A percentile compares a stretch with the other conserved stretches of the same genome.
These are phyloP conservation scores for Hypselothyrea guttata DNA, from an alignment of 2,888 invertebrate species.

Conservation along the genomic window DNA sequence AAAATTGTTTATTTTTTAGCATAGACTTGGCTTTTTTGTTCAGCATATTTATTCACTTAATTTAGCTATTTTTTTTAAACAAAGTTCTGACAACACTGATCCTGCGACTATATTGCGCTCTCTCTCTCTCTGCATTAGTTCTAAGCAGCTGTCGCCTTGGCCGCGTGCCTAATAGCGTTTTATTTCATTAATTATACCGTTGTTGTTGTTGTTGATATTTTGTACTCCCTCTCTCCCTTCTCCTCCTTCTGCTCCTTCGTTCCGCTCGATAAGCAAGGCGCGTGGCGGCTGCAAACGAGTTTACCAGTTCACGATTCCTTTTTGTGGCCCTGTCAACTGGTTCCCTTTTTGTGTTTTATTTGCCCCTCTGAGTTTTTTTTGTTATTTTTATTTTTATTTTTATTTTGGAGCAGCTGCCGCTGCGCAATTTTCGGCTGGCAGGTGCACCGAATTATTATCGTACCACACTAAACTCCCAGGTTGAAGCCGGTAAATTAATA, in stretches of 20 bases:
- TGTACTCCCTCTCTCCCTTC: not conserved
- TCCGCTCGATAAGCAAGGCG: constrained; percentile 43
- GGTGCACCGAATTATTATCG: constrained; percentile 63
- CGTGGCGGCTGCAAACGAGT: constrained; percentile 49
- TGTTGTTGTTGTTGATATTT: constrained; percentile 11
- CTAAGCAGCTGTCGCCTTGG: constrained; percentile 54
- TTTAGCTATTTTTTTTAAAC: too few species aligned
- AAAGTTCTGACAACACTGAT: too few species aligned
- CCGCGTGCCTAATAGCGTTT: constrained; percentile 64
- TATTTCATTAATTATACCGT: constrained; percentile 22
- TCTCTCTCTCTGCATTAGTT: constrained; percentile 25
- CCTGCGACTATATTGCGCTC: constrained; percentile 6
- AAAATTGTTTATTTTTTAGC: too few species aligned
- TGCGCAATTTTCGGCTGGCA: constrained; percentile 59
- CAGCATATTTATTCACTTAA: too few species aligned
- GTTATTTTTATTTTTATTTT: too few species aligned
- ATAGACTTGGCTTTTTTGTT: too few species aligned
- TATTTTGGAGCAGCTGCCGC: constrained; percentile 39
- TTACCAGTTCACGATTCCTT: constrained; percentile 21
- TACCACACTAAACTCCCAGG: not conserved
- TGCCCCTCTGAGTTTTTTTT: too few species aligned
- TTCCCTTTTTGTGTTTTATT: constrained; percentile 15
- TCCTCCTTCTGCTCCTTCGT: constrained; percentile 21
- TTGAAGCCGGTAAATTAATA: constrained; percentile 61
- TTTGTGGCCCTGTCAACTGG: constrained; percentile 16